Conservation (phyloP, 2,888 invertebrate genomes). For the Lepidocyrtoides sp. region DNA sequence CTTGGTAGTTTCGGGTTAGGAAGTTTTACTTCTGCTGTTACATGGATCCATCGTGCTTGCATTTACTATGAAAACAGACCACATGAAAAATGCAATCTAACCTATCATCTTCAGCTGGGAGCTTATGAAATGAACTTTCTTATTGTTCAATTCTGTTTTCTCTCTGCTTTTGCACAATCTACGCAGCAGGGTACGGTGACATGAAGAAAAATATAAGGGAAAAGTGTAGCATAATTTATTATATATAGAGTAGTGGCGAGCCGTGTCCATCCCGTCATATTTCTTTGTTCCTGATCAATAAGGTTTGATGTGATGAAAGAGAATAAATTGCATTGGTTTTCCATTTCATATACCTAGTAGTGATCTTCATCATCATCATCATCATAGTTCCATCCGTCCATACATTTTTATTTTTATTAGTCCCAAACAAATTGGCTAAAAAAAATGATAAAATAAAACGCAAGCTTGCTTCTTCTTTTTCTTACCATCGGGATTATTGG, state of each 20-base stretch:
- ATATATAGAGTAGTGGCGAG: not conserved
- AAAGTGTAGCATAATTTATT: not conserved
- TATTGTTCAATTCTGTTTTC: not conserved
- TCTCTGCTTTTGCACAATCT: not conserved
- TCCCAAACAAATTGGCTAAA: not conserved
- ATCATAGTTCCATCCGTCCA: not conserved
- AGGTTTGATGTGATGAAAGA: not conserved
- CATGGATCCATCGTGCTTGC: not conserved
- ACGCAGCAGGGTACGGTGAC: not conserved
- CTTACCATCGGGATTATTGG: slow-evolving; percentile 96
- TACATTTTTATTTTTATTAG: not conserved
- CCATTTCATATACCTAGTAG: not conserved
- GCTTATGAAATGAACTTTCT: slow-evolving; percentile 33
- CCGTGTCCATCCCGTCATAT: not conserved
- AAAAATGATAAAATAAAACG: not conserved
- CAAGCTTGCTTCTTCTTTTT: slow-evolving; percentile 87
- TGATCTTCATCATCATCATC: not conserved
- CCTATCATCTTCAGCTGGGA: slow-evolving; percentile 70
- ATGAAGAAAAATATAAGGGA: not conserved
- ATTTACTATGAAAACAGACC: slow-evolving; percentile 3
- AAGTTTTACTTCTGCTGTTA: too few species aligned
- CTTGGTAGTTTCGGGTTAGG: not conserved
- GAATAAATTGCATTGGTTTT: slow-evolving; percentile 21
- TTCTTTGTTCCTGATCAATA: slow-evolving; percentile 1
- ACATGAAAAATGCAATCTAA: slow-evolving; percentile 74